Base-by-base conservation (phyloP, 2,888 invertebrate species). In the Eristalinus sepulchralis region DNA sequence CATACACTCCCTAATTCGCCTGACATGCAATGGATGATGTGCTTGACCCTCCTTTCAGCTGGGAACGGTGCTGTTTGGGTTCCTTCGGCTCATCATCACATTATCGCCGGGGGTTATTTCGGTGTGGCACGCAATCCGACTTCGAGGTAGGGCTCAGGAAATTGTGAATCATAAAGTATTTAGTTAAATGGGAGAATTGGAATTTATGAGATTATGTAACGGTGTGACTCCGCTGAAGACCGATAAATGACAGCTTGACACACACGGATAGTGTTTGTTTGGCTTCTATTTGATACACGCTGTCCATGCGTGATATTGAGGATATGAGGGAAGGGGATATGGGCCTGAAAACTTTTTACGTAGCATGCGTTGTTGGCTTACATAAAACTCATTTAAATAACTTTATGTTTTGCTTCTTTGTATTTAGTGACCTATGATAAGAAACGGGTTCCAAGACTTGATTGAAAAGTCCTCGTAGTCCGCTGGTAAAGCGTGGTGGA, bases 1-100 rank as follows among this genome's bases (percentile, higher is more conserved):
- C 91, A 92, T 91, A 90, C 92, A 92, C 92, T 91, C 92, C 92
- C 91, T 91, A 91, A 91, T 91, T 92, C 90, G 85, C 88, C 83
- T 89, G 89, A 90, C 92, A 92, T 92, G 92, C 92, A 90, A 92
- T 91, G 91, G n/a, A 89, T 90, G 91, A 91, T 91, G 85, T 75
- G 83, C 73, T 84, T 88, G 80, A 81, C 78, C 79, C 81, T 88
- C 88, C 88, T 88, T 82, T 81, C 27, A 70, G 79, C 73, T 89
- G 27, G 84, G 62, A 86, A 89, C 75, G 84, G 84, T 81, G 63
- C 81, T 84, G 71, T 67, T 83, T 36, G 31, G 34, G 71, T 63
- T 66, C 63, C 39, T 39, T 83, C 20, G 24, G 72, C 67, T 62
- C 66, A 77, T 85, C 76, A 88, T 88, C 83, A 79, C 63, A 79